Conservation (phyloP, 2,888 invertebrate genomes). For the Cryptophagus acutangulus region DNA sequence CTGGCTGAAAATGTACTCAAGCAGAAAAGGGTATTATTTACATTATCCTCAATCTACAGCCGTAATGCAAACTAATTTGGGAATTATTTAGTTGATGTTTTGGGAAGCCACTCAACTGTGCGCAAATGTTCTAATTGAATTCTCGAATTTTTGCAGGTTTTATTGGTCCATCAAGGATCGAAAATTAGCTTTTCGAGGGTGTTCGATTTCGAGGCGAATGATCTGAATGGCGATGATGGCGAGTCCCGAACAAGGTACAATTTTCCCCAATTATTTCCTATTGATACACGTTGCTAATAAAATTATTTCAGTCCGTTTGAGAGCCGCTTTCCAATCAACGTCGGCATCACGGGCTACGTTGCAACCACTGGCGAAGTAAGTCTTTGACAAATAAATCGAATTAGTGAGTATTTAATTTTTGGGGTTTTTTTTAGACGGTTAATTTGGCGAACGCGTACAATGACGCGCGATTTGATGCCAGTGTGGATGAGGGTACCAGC, state of each 20-base stretch:
- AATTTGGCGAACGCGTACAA: constrained; percentile 87
- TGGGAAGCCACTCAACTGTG: background rate
- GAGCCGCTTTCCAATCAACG: constrained; percentile 90
- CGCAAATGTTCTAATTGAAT: background rate
- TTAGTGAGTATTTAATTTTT: constrained; percentile 9
- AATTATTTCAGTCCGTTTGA: constrained; percentile 80
- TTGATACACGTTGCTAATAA: background rate
- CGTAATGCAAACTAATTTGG: background rate
- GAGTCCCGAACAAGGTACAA: constrained; percentile 69
- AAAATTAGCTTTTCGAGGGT: constrained; percentile 91
- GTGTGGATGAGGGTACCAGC: constrained; percentile 74
- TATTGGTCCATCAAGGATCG: constrained; percentile 84
- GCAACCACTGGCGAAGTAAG: constrained; percentile 91
- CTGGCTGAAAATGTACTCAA: too few relatives aligned
- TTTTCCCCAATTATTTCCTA: background rate
- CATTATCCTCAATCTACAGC: background rate
- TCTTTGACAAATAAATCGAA: constrained; percentile 8
- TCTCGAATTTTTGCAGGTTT: constrained; percentile 59
- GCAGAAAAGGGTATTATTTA: constrained; percentile 17
- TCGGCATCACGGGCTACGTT: constrained; percentile 91
- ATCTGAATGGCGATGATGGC: constrained; percentile 75
- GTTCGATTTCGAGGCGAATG: constrained; percentile 89
- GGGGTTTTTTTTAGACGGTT: constrained; percentile 63
- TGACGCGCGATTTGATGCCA: constrained; percentile 82
- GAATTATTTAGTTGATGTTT: background rate